These are phyloP conservation scores for Acleris emargana DNA, from an alignment of 2,888 invertebrate species.

Conservation along the genomic window DNA sequence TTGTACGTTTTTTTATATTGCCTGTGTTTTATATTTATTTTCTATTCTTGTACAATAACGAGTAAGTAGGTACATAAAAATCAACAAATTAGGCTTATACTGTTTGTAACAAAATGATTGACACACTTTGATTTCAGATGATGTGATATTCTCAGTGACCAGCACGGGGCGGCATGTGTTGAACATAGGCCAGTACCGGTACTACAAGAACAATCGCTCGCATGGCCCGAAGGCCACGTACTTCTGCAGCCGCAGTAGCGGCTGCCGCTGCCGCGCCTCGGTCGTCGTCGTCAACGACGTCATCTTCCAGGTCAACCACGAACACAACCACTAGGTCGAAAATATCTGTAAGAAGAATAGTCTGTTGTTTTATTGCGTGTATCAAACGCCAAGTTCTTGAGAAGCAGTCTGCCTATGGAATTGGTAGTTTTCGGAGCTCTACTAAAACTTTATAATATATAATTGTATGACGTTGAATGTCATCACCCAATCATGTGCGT, in stretches of 20 bases:
- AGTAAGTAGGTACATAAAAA: too few relatives aligned
- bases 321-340: constrained; percentile 45
- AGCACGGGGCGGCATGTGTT: constrained; percentile 44
- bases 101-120: background rate
- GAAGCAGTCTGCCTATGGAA: too few relatives aligned
- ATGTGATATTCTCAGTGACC: constrained; percentile 38
- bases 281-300: constrained; percentile 44
- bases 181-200: constrained; percentile 43
- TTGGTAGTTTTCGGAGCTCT: too few relatives aligned
- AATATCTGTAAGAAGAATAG: too few relatives aligned
- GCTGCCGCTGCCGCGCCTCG: constrained; percentile 46
- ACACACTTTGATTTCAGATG: constrained; percentile 37
- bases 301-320: constrained; percentile 43
- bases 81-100: background rate
- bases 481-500: too few relatives aligned
- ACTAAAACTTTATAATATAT: too few relatives aligned
- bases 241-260: constrained; percentile 32
- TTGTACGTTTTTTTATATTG: too few relatives aligned
- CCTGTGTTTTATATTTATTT: too few relatives aligned
- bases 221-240: constrained; percentile 38
- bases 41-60: too few relatives aligned
- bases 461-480: too few relatives aligned
- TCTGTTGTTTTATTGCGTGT: too few relatives aligned
- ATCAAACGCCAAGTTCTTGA: too few relatives aligned
- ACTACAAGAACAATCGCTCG: constrained; percentile 42